Percentiles rank a stretch among this genome's conserved stretches.
Evolutionary conservation across 2,888 invertebrate species (phyloP).

Genomic region (Diadegma fenestrale): DNA sequence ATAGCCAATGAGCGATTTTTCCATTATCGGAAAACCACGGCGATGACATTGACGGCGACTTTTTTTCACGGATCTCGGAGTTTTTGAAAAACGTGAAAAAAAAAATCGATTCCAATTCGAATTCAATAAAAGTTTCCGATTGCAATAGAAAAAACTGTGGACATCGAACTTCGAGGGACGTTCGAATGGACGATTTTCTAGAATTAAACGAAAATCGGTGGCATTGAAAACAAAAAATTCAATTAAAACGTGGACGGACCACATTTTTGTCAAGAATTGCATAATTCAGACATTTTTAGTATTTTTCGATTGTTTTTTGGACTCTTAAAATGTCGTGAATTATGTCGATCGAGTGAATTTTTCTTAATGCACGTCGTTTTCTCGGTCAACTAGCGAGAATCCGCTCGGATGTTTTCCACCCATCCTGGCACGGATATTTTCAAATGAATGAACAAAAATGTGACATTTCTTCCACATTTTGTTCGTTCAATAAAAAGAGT

Average conservation of each 20-base stretch:
- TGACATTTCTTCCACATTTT: constrained; percentile 4
- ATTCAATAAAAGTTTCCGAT: not conserved
- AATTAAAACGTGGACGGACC: not conserved
- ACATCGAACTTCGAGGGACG: not conserved
- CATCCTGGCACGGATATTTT: not conserved
- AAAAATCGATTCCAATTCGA: not conserved
- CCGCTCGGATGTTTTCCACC: not conserved
- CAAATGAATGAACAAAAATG: not conserved
- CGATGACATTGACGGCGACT: not conserved
- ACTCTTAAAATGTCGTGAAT: not conserved
- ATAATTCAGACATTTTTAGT: not conserved
- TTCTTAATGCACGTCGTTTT: not conserved
- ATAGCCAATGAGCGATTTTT: not conserved
- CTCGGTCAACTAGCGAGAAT: not conserved
- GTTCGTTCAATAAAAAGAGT: not conserved
- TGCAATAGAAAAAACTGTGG: no score
- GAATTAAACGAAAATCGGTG: not conserved
- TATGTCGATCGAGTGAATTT: not conserved
- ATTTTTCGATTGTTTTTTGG: not conserved
- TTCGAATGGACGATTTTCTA: not conserved
- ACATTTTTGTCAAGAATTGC: not conserved
- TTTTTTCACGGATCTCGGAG: not conserved
- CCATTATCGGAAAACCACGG: not conserved
- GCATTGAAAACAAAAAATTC: not conserved
- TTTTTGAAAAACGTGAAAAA: constrained; percentile 5